Evolutionary conservation across 1,140 invertebrate species (phyloP).

Genomic region (Mycetomoellerius zeteki): DNA sequence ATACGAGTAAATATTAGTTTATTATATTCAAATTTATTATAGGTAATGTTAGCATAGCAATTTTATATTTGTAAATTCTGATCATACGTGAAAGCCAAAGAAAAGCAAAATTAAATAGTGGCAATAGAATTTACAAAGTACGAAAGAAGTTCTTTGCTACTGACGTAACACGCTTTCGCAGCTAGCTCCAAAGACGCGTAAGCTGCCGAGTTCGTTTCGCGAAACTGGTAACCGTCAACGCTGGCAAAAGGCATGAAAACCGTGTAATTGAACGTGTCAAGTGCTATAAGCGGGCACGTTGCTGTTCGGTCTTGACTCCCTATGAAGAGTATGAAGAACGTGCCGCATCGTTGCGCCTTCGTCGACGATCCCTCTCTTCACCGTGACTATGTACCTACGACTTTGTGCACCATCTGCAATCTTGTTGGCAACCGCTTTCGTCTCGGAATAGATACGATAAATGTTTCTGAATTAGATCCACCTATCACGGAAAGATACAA

Average conservation of each 20-base stretch:
- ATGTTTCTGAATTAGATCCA: constrained; percentile 63
- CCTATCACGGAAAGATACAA: constrained; percentile 42
- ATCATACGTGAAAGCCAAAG: neutral
- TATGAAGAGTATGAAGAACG: constrained; percentile 46
- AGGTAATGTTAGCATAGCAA: neutral
- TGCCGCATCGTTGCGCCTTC: constrained; percentile 15
- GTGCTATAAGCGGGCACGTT: constrained; percentile 56
- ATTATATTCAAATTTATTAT: neutral
- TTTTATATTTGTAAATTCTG: neutral
- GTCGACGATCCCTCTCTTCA: constrained; percentile 42
- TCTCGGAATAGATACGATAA: constrained; percentile 57
- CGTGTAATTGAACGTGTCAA: constrained; percentile 81
- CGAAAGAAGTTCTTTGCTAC: constrained; percentile 24
- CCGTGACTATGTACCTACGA: constrained; percentile 24
- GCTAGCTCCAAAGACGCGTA: constrained; percentile 42
- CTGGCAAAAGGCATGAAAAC: constrained; percentile 71
- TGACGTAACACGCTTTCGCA: constrained; percentile 30
- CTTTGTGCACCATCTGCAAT: constrained; percentile 47
- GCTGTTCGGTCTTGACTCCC: constrained; percentile 52
- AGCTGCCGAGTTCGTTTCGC: constrained; percentile 30
- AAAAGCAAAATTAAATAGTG: neutral
- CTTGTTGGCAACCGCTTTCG: constrained; percentile 57
- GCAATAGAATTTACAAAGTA: neutral
- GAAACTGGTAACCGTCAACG: constrained; percentile 61
- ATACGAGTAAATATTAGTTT: neutral